Base-by-base conservation (phyloP, 2,113 vertebrate species). In the Girardinichthys multiradiatus region DNA sequence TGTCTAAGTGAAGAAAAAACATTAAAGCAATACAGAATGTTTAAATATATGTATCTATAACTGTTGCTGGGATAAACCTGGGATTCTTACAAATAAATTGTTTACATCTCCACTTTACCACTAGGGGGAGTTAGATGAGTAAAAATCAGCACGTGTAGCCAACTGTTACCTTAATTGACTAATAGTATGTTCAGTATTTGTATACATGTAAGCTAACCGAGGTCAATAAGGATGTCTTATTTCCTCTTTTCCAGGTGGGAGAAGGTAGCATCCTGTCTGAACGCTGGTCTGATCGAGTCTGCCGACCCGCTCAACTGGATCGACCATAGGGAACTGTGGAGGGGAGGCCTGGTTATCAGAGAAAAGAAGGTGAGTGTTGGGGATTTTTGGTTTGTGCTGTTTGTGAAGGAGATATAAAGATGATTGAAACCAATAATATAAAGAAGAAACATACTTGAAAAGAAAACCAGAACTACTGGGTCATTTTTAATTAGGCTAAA, bases 321-420 rank as follows among this genome's bases (percentile, higher is more conserved):
- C 0, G 62, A 86, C 76, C 30, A 51, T 24, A 72, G 63, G n/a
- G 90, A 91, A 68, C 31, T 87, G 10, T 93, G 92, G 92, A 89
- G 92, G 39, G 92, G 92, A 2, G 27, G 86, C 8, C 66, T 93
- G 77, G 29, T 89, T 27, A 45, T 93, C 82, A 91, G 88, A 82
- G 92, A 93, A 77, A 93, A 81, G 63, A 93, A 90, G 87, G 92
- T 92, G 77, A 84, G 57, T 6, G 42, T 4, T 17, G 0, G 1
- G 13, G 17, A 37, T 12, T 37, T 19, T 42, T 0, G 21, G 15
- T 13, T 0, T 4, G n/a, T 9, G 3, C 42, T 27, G 19, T 17
- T 45, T 15, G n/a, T 35, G 35, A 15, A 19, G 37, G n/a, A n/a
- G 21, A 54, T 54, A 7, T 54, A 54, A 24, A 54, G 48, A 54